Evolutionary conservation across 2,113 vertebrate genomes (phyloP), one percentile per base, ranked within the genome.

Genomic region (Apteryx mantelli): DNA sequence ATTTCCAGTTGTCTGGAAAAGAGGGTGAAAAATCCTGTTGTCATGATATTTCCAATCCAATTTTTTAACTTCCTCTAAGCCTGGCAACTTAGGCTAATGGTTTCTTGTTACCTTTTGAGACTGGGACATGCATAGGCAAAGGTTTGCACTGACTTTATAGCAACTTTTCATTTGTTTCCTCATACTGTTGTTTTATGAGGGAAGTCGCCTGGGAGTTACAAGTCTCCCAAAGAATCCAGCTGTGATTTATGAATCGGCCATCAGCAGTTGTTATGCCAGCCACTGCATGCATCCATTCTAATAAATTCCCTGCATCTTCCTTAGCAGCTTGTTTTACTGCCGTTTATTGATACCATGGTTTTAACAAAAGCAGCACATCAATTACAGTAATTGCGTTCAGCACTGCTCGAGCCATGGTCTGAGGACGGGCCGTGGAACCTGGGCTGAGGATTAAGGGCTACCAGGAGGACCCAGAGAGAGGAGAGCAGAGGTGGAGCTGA

Each of bases 241-340:
- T 94, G 91, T 97, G 95, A 96, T 97, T 96, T 97, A 97, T 93
- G 92, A 95, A 86, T 96, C 94, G 95, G 91, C 83, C 77, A 84
- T 97, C 93, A 94, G 83, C 96, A 90, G 88, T 94, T 96, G 94
- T 95, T 97, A 97, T 84, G 70, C 94, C 79, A 87, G 88, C 66
- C 87, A 78, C 87, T 93, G 84, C 75, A 58, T 91, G 89, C 34
- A 32, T 90, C 89, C 90, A 85, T 95, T 95, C 91, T 96, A 89
- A 93, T 93, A 93, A 95, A 95, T 95, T 92, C 90, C 68, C 71
- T 78, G 82, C 77, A 87, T 86, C 92, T 93, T 96, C 91, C 79
- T 81, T 82, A 95, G 96, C 63, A 93, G 93, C 84, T 90, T 95
- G 58, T 89, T 96, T 97, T 96, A 89, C 79, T 95, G 83, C 71